Evolutionary conservation across 2,888 invertebrate species (phyloP).

Genomic region (Phengaris alcon): DNA sequence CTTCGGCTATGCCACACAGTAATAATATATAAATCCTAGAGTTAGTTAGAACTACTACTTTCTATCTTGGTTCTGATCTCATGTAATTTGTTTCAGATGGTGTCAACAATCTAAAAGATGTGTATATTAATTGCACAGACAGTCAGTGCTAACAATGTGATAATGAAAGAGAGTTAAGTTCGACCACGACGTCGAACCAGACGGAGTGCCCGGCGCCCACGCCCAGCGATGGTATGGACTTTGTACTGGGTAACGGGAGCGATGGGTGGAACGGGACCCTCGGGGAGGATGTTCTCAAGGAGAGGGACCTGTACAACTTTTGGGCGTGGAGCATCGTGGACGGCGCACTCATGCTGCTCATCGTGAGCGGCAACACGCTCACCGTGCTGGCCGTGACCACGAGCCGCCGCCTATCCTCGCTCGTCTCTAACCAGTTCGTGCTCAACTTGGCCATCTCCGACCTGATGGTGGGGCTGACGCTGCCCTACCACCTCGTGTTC

Average conservation of each 20-base stretch:
- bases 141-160: conserved; percentile 51
- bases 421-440: conserved; percentile 88
- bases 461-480: conserved; percentile 85
- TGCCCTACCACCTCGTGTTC: conserved; percentile 89
- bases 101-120: conserved; percentile 37
- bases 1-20: neutral
- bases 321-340: conserved; percentile 84
- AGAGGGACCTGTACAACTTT: conserved; percentile 63
- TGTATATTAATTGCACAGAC: conserved; percentile 46
- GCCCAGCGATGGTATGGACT: conserved; percentile 77
- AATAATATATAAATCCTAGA: neutral
- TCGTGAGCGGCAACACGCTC: conserved; percentile 86
- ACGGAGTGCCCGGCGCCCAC: conserved; percentile 68
- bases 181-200: conserved; percentile 70
- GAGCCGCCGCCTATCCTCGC: conserved; percentile 83
- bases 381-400: conserved; percentile 86
- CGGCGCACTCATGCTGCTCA: conserved; percentile 81
- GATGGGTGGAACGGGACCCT: conserved; percentile 61
- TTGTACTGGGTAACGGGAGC: conserved; percentile 66
- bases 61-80: neutral
- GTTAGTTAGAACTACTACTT: neutral
- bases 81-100: conserved; percentile 17
- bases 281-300: conserved; percentile 45
- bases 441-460: conserved; percentile 89
- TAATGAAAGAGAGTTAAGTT: conserved; percentile 56